Conservation (phyloP, 2,113 vertebrate genomes). For the Mugil cephalus region DNA sequence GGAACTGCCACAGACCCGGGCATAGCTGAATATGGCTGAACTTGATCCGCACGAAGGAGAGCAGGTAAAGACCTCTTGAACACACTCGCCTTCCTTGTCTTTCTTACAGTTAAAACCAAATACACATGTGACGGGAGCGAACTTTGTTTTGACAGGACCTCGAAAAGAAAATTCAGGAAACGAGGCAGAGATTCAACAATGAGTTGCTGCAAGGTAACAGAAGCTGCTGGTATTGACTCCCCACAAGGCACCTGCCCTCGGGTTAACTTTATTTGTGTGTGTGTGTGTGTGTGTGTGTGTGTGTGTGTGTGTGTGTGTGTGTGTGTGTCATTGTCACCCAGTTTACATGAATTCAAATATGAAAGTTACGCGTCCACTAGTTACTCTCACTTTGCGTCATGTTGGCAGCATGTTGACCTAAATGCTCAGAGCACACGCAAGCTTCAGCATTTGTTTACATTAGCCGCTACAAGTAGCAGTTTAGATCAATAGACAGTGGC, state of each 20-base stretch:
- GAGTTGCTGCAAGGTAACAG: conserved; percentile 90
- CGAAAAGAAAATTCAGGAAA: conserved; percentile 87
- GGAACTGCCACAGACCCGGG: conserved; percentile 41
- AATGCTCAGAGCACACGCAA: conserved; percentile 36
- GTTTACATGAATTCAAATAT: background rate
- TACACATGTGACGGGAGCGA: conserved; percentile 8
- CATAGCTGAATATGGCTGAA: conserved; percentile 82
- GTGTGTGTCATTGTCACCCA: background rate
- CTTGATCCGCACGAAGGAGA: conserved; percentile 66
- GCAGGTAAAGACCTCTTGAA: conserved; percentile 72
- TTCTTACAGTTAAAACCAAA: background rate
- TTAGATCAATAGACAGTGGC: background rate
- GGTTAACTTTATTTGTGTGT: background rate
- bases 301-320: no score
- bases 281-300: no score
- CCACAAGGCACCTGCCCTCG: background rate
- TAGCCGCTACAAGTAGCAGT: conserved; percentile 10
- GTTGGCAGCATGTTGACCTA: conserved; percentile 38
- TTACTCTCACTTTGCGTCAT: background rate
- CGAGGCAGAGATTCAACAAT: conserved; percentile 88
- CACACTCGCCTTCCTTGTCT: background rate
- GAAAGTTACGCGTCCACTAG: background rate
- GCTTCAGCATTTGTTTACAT: conserved; percentile 15
- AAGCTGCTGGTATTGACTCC: conserved; percentile 2
- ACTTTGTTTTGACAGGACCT: conserved; percentile 82